phyloP scores from a whole-genome alignment of 2,797 vertebrate genomes.

The Cygnus olor region DNA sequence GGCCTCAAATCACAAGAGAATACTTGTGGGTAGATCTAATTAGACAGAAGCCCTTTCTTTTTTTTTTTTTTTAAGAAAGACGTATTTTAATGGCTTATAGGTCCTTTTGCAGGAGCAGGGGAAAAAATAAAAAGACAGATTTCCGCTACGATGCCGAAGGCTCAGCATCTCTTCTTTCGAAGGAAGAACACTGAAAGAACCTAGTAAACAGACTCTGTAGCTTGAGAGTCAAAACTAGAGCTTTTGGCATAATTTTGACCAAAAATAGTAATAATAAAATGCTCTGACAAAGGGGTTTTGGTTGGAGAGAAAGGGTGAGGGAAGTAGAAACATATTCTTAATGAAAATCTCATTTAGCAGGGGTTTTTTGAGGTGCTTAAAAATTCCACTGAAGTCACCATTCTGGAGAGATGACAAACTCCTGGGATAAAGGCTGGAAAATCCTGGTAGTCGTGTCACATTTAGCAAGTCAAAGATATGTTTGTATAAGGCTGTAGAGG shows the following conservation, averaged over 20 bases:
- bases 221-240: background rate
- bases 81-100: background rate
- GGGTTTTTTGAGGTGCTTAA: background rate
- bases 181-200: background rate
- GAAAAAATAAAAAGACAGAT: background rate
- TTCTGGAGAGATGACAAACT: slow-evolving; percentile 61
- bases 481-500: slow-evolving; percentile 70
- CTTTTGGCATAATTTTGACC: background rate
- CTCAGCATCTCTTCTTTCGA: background rate
- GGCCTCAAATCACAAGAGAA: background rate
- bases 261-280: slow-evolving; percentile 2
- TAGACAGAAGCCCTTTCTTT: background rate
- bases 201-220: background rate
- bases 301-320: background rate
- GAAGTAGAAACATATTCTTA: background rate
- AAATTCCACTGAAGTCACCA: slow-evolving; percentile 57
- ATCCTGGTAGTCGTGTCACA: slow-evolving; percentile 61
- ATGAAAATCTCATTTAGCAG: slow-evolving; percentile 46
- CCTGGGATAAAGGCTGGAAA: slow-evolving; percentile 58
- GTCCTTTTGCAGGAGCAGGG: background rate
- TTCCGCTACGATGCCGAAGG: background rate
- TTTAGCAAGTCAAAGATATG: slow-evolving; percentile 73
- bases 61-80: background rate
- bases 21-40: background rate
- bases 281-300: background rate